Conservation (phyloP, 2,888 invertebrate species). For the Plusia festucae region DNA sequence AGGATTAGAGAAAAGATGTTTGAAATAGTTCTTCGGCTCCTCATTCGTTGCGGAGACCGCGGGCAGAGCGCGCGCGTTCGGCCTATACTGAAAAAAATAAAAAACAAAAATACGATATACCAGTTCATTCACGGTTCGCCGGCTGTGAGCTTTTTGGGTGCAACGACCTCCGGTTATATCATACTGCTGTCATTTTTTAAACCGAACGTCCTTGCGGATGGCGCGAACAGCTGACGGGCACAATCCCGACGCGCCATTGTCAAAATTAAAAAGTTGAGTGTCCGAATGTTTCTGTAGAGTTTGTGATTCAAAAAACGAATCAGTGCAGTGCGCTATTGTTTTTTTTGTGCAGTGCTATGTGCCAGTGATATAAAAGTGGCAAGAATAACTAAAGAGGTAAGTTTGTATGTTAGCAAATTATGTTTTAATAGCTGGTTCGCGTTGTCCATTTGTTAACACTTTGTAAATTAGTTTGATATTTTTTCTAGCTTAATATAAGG, state of each 20-base stretch:
- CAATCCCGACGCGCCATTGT: slow-evolving; percentile 50
- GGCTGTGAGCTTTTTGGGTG: slow-evolving; percentile 73
- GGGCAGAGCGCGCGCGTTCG: slow-evolving; percentile 79
- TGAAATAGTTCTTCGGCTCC: slow-evolving; percentile 86
- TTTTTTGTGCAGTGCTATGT: slow-evolving; percentile 63
- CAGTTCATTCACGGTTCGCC: slow-evolving; percentile 81
- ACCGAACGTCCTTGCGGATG: slow-evolving; percentile 78
- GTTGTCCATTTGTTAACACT: slow-evolving; percentile 43
- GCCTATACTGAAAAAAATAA: slow-evolving; percentile 56
- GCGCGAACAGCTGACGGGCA: slow-evolving; percentile 79
- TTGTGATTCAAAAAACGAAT: slow-evolving; percentile 44
- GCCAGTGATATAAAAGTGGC: slow-evolving; percentile 52
- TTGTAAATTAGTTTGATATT: slow-evolving; percentile 31
- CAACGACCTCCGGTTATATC: slow-evolving; percentile 78
- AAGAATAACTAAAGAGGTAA: slow-evolving; percentile 53
- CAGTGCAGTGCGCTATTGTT: slow-evolving; percentile 60
- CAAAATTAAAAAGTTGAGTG: slow-evolving; percentile 52
- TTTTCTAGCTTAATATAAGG: slow-evolving; percentile 31
- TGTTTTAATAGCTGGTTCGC: slow-evolving; percentile 22
- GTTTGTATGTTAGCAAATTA: slow-evolving; percentile 40
- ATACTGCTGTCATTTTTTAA: slow-evolving; percentile 70
- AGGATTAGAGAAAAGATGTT: slow-evolving; percentile 87
- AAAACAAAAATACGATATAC: slow-evolving; percentile 71
- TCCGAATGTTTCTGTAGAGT: slow-evolving; percentile 37
- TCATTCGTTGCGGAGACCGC: slow-evolving; percentile 85